phyloP scores from a whole-genome alignment of 2,113 vertebrate genomes.

The Lagopus muta region DNA sequence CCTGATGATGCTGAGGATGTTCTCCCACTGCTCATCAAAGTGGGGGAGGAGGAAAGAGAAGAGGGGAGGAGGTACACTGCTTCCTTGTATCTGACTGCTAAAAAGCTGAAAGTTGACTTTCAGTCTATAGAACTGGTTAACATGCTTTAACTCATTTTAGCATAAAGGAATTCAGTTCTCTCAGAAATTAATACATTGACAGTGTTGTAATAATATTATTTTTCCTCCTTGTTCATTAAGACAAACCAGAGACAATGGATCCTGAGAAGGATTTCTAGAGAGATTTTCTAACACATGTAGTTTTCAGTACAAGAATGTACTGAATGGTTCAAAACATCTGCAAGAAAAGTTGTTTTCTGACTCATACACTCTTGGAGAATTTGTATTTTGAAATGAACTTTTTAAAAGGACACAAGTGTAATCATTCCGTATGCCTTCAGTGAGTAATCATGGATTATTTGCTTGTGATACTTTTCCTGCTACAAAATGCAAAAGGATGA shows the following conservation, averaged over 20 bases:
- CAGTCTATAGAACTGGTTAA: background rate
- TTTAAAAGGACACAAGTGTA: background rate
- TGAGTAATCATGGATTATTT: background rate
- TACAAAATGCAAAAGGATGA: background rate
- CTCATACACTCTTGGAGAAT: background rate
- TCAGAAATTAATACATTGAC: background rate
- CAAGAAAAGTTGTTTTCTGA: background rate
- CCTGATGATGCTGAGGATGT: background rate
- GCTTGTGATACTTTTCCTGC: background rate
- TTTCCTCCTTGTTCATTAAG: fast-evolving
- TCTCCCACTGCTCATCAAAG: background rate
- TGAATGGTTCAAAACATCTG: background rate
- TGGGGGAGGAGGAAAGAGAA: fast-evolving
- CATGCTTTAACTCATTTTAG: background rate
- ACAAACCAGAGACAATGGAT: background rate
- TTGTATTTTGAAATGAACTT: background rate
- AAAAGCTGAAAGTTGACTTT: background rate
- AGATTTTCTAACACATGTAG: background rate
- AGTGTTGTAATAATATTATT: background rate
- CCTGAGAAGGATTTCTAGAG: background rate
- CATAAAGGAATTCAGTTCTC: background rate
- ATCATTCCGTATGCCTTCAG: background rate
- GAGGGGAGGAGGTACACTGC: background rate
- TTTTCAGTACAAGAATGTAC: background rate
- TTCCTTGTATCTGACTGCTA: background rate